A percentile compares a stretch with the other conserved stretches of the same genome.
Evolutionary conservation across 2,888 invertebrate species (phyloP).

Genomic region (Sphaeridia pumilis): DNA sequence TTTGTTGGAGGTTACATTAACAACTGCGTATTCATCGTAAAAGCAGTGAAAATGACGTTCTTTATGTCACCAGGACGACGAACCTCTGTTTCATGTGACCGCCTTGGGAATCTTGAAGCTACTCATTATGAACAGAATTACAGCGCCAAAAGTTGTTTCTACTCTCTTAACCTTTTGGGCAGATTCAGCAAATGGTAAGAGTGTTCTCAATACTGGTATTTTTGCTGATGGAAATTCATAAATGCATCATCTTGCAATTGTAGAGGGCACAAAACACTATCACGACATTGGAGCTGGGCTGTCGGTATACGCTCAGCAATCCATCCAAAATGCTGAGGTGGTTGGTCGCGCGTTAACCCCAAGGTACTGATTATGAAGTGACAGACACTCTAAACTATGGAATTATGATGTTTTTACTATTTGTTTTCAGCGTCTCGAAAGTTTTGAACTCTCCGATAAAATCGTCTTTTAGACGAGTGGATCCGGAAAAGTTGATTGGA

Average conservation of each 20-base stretch:
- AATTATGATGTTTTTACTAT: neutral
- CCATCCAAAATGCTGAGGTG: conserved; percentile 11
- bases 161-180: conserved; percentile 14
- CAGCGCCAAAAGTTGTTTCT: conserved; percentile 11
- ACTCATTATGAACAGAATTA: conserved; percentile 6
- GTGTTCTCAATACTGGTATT: neutral
- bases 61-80: conserved; percentile 3
- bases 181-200: conserved; percentile 14
- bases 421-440: conserved; percentile 9
- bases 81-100: conserved; percentile 4
- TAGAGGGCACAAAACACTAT: conserved; percentile 14
- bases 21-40: too few species aligned
- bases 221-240: neutral
- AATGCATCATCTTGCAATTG: neutral
- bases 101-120: conserved; percentile 13
- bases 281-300: conserved; percentile 15
- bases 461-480: conserved; percentile 6
- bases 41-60: too few species aligned
- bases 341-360: conserved; percentile 11
- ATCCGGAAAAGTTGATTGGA: conserved; percentile 13
- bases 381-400: neutral
- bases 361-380: neutral
- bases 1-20: too few species aligned
- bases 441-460: conserved; percentile 7
- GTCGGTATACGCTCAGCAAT: conserved; percentile 13